Percentiles rank a stretch among this genome's conserved stretches.
Evolutionary conservation across 2,888 invertebrate species (phyloP).

Genomic region (Leptarthrus brevirostris): DNA sequence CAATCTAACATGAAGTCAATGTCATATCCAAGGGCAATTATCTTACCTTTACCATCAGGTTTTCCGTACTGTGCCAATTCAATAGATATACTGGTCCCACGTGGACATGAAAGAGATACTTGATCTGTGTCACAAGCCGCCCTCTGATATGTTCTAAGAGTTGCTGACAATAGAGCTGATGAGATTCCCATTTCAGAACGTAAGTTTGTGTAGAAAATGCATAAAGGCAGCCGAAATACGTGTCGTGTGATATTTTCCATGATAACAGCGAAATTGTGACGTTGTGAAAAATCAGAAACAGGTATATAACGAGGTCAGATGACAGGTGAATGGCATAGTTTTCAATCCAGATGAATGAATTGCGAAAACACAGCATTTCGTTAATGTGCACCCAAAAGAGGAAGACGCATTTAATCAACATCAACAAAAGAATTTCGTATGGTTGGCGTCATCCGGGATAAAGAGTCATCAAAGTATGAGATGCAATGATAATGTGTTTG

Average conservation of each 20-base stretch:
- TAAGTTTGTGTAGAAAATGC: neutral
- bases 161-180: conserved; percentile 88
- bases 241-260: conserved; percentile 1
- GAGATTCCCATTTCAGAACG: conserved; percentile 16
- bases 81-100: conserved; percentile 91
- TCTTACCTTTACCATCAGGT: conserved; percentile 64
- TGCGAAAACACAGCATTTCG: conserved; percentile 3
- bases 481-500: neutral
- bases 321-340: neutral
- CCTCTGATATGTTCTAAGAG: conserved; percentile 89
- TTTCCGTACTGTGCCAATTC: conserved; percentile 84
- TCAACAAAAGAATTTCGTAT: conserved; percentile 3
- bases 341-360: neutral
- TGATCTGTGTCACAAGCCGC: conserved; percentile 93
- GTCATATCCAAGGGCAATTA: conserved; percentile 10
- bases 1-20: no score
- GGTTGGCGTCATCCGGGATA: neutral
- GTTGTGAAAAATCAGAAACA: conserved; percentile 3
- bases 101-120: conserved; percentile 89
- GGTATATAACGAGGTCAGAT: neutral
- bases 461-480: conserved; percentile 7
- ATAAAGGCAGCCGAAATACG: neutral
- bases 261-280: neutral
- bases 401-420: conserved; percentile 32
- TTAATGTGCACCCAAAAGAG: neutral